These are phyloP conservation scores for Caenorhabditis sulstoni DNA, from an alignment of 2,888 invertebrate species.

Conservation along the genomic window DNA sequence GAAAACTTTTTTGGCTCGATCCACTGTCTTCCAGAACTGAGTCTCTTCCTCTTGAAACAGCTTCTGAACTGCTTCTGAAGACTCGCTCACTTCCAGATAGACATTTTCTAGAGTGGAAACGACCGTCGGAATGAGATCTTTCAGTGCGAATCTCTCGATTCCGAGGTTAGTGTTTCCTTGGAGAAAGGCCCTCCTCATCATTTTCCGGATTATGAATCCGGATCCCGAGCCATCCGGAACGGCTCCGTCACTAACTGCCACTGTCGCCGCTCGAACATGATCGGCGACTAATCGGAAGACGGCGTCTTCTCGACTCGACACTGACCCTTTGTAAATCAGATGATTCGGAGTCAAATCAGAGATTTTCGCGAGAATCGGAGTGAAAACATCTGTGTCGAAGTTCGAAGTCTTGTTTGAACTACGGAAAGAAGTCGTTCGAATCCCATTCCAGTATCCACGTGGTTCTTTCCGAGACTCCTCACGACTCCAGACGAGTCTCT, in stretches of 20 bases:
- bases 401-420: slow-evolving; percentile 89
- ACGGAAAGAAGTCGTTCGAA: slow-evolving; percentile 92
- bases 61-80: slow-evolving; percentile 9
- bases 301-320: slow-evolving; percentile 24
- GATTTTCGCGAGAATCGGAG: slow-evolving; percentile 84
- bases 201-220: slow-evolving; percentile 69
- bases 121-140: slow-evolving; percentile 60
- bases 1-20: slow-evolving; percentile 57
- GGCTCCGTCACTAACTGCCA: slow-evolving; percentile 91
- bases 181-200: slow-evolving; percentile 66
- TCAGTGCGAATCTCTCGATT: slow-evolving; percentile 51
- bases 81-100: slow-evolving; percentile 50
- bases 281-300: slow-evolving; percentile 87
- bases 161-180: slow-evolving; percentile 47
- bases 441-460: slow-evolving; percentile 97
- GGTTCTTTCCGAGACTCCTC: slow-evolving; percentile 90
- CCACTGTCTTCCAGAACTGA: slow-evolving; percentile 61
- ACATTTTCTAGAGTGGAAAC: slow-evolving; percentile 56
- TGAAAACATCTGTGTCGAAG: slow-evolving; percentile 95
- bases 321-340: slow-evolving; percentile 32
- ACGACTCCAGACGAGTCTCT: slow-evolving; percentile 90
- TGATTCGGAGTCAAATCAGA: background rate
- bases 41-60: slow-evolving; percentile 53
- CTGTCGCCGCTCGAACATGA: slow-evolving; percentile 90
- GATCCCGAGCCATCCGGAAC: slow-evolving; percentile 85